These are phyloP conservation scores for Hippopotamyrus pictus DNA, from an alignment of 2,797 vertebrate genomes.

Conservation along the genomic window DNA sequence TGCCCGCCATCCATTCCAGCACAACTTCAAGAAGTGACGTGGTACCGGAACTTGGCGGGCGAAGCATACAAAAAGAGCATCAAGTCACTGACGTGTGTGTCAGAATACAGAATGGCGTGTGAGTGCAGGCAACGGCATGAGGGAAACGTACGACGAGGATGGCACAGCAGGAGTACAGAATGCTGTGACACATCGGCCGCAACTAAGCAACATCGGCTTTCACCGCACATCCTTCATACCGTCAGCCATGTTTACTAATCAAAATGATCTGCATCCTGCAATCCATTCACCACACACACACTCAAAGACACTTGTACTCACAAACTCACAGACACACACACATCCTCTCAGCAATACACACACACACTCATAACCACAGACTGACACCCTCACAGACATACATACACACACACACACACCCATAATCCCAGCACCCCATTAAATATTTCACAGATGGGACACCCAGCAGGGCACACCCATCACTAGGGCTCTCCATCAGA, in stretches of 20 bases:
- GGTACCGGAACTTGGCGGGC: neutral
- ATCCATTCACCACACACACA: neutral
- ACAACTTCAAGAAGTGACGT: neutral
- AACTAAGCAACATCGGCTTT: neutral
- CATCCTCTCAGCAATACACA: neutral
- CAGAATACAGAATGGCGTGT: neutral
- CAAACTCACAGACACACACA: neutral
- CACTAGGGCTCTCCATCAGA: neutral
- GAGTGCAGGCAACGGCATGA: neutral
- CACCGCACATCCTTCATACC: neutral
- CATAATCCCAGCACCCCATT: neutral
- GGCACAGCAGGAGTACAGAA: neutral
- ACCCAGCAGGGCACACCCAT: neutral
- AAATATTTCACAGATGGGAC: neutral
- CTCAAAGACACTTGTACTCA: neutral
- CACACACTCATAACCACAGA: neutral
- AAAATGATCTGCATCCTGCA: neutral
- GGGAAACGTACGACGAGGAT: neutral
- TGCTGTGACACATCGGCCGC: neutral
- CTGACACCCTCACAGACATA: neutral
- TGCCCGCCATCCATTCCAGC: neutral
- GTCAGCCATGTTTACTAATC: neutral
- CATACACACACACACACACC: neutral
- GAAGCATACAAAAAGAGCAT: neutral
- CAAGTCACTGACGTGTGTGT: neutral